A percentile compares a stretch with the other conserved stretches of the same genome.
These are phyloP conservation scores for Drosophila suboccidentalis DNA, from an alignment of 2,888 invertebrate species.

Conservation along the genomic window DNA sequence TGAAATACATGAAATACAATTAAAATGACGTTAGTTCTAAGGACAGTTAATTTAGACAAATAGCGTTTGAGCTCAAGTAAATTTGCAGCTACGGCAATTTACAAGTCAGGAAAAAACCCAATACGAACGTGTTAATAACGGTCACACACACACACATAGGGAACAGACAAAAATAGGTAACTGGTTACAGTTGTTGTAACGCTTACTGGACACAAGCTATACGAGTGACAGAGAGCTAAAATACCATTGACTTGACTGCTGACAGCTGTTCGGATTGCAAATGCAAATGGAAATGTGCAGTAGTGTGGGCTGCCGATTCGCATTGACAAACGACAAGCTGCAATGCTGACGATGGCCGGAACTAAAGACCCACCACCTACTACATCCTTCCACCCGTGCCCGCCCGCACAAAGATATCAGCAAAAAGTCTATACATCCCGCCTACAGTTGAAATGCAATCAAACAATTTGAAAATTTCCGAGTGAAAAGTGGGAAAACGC, in stretches of 20 bases:
- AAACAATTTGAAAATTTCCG: background rate
- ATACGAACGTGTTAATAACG: constrained; percentile 67
- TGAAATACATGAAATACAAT: background rate
- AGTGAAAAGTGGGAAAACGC: background rate
- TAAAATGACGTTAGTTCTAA: background rate
- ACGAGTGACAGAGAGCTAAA: constrained; percentile 68
- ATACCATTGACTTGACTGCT: constrained; percentile 46
- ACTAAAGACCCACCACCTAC: constrained; percentile 8
- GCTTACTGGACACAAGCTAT: constrained; percentile 53
- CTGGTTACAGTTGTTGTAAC: constrained; percentile 27
- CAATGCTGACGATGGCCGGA: constrained; percentile 32
- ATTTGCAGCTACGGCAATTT: background rate
- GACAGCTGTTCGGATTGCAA: constrained; percentile 46
- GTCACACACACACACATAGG: constrained; percentile 26
- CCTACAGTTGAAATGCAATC: constrained; percentile 2
- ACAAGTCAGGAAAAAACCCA: constrained; percentile 25
- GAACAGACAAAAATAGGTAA: background rate
- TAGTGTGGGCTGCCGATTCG: constrained; percentile 37
- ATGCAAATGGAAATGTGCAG: constrained; percentile 46
- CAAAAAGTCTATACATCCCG: constrained; percentile 1
- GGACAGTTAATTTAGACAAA: background rate
- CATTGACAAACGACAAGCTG: constrained; percentile 44
- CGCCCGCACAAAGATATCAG: constrained; percentile 1
- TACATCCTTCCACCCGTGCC: background rate
- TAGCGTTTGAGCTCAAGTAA: background rate